phyloP scores from a whole-genome alignment of 2,797 vertebrate genomes.

The Huso huso region DNA sequence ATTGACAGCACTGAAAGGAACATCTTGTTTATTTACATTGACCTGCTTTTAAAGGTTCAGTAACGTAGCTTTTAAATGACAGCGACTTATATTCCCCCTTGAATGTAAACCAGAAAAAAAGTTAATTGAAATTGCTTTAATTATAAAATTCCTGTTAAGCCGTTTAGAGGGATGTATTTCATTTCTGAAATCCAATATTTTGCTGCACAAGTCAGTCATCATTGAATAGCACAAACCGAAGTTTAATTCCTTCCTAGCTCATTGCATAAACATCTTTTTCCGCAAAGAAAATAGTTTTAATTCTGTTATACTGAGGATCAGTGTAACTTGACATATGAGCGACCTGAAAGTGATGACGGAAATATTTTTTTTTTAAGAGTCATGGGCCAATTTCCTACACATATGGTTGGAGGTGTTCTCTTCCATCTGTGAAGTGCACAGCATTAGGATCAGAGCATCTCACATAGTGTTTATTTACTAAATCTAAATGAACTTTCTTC shows the following conservation, averaged over 20 bases:
- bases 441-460: conserved; percentile 11
- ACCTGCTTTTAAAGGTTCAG: neutral
- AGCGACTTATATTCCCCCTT: neutral
- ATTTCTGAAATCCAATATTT: neutral
- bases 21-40: neutral
- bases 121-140: conserved; percentile 2
- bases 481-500: conserved; percentile 8
- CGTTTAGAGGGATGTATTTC: neutral
- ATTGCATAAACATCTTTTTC: conserved; percentile 31
- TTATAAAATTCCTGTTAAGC: neutral
- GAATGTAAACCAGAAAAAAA: neutral
- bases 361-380: conserved; percentile 6
- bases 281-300: conserved; percentile 21
- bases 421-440: conserved; percentile 1
- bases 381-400: neutral
- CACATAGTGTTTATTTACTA: conserved; percentile 12
- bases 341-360: conserved; percentile 3
- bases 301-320: conserved; percentile 25
- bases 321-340: conserved; percentile 15
- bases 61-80: neutral
- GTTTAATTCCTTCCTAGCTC: conserved; percentile 22
- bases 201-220: neutral
- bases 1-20: neutral
- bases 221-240: conserved; percentile 15
- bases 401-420: conserved; percentile 8